A percentile compares a stretch with the other conserved stretches of the same genome.
These are phyloP conservation scores for Sebastiscus albofasciatus DNA, from an alignment of 2,797 vertebrate genomes.

Conservation along the genomic window DNA sequence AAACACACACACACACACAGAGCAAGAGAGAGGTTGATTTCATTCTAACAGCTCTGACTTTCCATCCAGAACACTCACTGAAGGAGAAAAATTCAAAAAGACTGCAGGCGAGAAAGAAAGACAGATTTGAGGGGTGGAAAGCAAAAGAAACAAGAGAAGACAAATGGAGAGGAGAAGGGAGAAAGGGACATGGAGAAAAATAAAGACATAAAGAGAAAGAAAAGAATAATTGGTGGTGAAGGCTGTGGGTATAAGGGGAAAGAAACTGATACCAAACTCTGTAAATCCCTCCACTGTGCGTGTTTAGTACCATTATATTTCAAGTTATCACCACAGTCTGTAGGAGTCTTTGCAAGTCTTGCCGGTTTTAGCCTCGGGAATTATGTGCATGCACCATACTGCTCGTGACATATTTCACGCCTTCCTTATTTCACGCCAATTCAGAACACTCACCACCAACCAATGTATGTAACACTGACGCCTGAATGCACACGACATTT, in stretches of 20 bases:
- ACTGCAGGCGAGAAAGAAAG: conserved; percentile 21
- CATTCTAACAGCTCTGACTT: conserved; percentile 54
- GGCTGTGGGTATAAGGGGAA: background rate
- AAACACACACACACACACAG: background rate
- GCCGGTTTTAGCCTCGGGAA: background rate
- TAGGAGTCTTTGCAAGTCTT: background rate
- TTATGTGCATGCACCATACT: background rate
- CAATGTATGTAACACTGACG: background rate
- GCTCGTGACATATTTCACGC: conserved; percentile 4
- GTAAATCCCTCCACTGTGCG: background rate
- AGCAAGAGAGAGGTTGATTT: conserved; percentile 49
- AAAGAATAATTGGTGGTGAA: background rate
- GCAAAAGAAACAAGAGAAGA: conserved; percentile 14
- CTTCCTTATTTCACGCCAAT: background rate
- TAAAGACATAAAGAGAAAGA: background rate
- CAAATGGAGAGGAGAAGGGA: background rate
- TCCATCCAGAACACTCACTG: conserved; percentile 55
- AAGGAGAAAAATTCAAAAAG: conserved; percentile 45
- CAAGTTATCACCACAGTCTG: background rate
- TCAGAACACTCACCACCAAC: background rate
- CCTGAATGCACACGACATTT: background rate
- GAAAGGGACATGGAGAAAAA: background rate
- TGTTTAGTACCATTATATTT: background rate
- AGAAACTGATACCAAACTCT: conserved; percentile 2
- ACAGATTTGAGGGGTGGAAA: background rate